phyloP scores from a whole-genome alignment of 2,888 invertebrate species.

The Sthenelais limicola region DNA sequence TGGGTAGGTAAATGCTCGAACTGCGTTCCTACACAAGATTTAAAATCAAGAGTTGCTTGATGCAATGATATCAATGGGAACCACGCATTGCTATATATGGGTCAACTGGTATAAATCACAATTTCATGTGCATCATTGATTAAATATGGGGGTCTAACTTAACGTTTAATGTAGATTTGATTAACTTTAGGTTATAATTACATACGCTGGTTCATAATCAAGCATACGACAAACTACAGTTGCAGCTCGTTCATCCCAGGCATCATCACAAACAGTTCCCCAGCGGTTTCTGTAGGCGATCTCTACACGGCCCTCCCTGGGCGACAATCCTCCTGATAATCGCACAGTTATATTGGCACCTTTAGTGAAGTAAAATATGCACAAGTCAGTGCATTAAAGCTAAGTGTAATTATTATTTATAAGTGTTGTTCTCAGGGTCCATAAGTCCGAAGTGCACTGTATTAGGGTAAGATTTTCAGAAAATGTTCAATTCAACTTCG shows the following conservation, averaged over 20 bases:
- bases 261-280: constrained; percentile 30
- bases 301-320: constrained; percentile 24
- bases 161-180: neutral
- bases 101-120: too few relatives aligned
- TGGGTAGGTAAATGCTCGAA: constrained; percentile 3
- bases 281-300: neutral
- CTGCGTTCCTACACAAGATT: neutral
- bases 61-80: too few relatives aligned
- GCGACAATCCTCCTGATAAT: constrained; percentile 5
- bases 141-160: neutral
- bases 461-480: too few relatives aligned
- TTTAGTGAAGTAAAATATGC: neutral
- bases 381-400: too few relatives aligned
- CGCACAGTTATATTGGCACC: neutral
- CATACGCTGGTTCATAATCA: constrained; percentile 19
- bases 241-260: constrained; percentile 27
- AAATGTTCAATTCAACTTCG: too few relatives aligned
- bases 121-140: too few relatives aligned
- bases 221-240: constrained; percentile 14
- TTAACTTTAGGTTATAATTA: neutral
- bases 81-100: too few relatives aligned
- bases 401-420: too few relatives aligned
- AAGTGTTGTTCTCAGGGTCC: too few relatives aligned
- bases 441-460: too few relatives aligned
- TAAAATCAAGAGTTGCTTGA: neutral